Conservation (phyloP, 2,888 invertebrate genomes). For the Cryptocephalus primarius region DNA sequence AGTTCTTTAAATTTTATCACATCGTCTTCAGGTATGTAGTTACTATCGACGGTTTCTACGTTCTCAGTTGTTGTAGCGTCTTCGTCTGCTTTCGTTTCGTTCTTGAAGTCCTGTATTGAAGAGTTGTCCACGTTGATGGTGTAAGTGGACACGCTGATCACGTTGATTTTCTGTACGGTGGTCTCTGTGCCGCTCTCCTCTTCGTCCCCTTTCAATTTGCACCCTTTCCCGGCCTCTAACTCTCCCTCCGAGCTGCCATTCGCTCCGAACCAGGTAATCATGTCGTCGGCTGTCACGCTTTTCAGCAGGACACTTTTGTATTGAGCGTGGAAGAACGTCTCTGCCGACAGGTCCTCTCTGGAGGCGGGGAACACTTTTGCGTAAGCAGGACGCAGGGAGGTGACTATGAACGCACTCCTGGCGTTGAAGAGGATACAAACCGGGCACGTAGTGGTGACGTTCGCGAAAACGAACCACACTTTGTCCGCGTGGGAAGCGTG, state of each 20-base stretch:
- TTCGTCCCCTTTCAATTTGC: constrained; percentile 5
- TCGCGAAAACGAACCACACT: constrained; percentile 55
- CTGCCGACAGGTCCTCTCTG: constrained; percentile 50
- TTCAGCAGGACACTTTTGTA: constrained; percentile 48
- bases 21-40: neutral
- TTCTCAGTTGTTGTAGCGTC: neutral
- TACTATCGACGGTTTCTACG: neutral
- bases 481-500: constrained; percentile 50
- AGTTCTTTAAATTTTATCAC: neutral
- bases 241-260: constrained; percentile 36
- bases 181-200: constrained; percentile 6
- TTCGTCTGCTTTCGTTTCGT: constrained; percentile 1
- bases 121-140: constrained; percentile 26
- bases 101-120: constrained; percentile 14
- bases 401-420: constrained; percentile 48
- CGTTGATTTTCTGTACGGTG: constrained; percentile 13
- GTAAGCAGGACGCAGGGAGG: constrained; percentile 51
- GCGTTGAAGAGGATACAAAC: constrained; percentile 52
- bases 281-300: constrained; percentile 53
- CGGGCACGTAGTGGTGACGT: constrained; percentile 48
- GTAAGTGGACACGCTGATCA: constrained; percentile 24
- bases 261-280: constrained; percentile 57
- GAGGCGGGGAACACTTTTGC: constrained; percentile 52
- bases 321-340: constrained; percentile 52
- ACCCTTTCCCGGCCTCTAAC: constrained; percentile 10